A percentile compares a stretch with the other conserved stretches of the same genome.
Conservation (phyloP, 2,888 invertebrate species). For the Cheilosia variabilis region DNA sequence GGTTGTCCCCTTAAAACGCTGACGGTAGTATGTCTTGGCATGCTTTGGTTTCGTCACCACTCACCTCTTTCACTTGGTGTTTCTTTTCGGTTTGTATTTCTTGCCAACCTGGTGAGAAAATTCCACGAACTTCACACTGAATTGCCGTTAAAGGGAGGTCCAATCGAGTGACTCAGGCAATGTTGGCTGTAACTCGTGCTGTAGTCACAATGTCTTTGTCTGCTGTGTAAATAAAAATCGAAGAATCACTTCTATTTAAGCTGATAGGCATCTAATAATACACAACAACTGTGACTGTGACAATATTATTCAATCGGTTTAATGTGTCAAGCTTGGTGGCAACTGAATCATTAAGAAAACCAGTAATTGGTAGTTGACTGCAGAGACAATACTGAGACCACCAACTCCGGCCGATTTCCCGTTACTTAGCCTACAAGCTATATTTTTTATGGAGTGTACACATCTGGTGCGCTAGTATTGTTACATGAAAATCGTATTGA, state of each 20-base stretch:
- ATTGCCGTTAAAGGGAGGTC: constrained; percentile 60
- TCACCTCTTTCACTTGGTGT: constrained; percentile 26
- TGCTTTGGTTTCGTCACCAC: constrained; percentile 9
- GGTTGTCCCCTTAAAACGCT: not conserved
- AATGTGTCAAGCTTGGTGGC: constrained; percentile 16
- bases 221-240: constrained; percentile 40
- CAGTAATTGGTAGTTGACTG: constrained; percentile 20
- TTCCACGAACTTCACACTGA: constrained; percentile 55
- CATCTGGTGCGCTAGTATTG: too few relatives aligned
- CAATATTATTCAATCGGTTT: constrained; percentile 9
- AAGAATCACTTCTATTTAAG: constrained; percentile 48
- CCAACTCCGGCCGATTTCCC: too few relatives aligned
- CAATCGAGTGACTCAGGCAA: constrained; percentile 54
- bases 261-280: constrained; percentile 41
- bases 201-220: constrained; percentile 59
- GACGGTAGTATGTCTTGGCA: not conserved
- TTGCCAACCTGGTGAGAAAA: constrained; percentile 23
- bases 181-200: constrained; percentile 41
- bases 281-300: not conserved
- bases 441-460: too few relatives aligned
- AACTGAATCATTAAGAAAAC: constrained; percentile 51
- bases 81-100: constrained; percentile 42
- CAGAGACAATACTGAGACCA: too few relatives aligned
- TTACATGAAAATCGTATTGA: too few relatives aligned
- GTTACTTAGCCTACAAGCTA: too few relatives aligned